phyloP scores from a whole-genome alignment of 2,888 invertebrate genomes.

The Synergus umbraculus region DNA sequence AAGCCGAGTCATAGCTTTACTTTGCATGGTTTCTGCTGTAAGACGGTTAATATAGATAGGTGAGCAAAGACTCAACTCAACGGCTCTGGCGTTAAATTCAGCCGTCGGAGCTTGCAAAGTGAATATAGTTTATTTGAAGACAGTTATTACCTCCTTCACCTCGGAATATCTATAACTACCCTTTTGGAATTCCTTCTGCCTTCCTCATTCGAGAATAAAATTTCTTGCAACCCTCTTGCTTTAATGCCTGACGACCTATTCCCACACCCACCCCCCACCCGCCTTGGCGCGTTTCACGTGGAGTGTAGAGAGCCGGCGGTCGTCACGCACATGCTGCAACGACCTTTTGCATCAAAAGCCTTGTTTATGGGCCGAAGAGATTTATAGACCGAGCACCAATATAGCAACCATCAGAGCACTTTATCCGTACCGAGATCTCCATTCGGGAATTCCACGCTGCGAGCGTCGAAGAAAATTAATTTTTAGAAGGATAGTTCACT shows the following conservation, averaged over 20 bases:
- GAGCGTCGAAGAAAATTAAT: slow-evolving; percentile 62
- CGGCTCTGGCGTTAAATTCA: slow-evolving; percentile 68
- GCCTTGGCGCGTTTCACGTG: slow-evolving; percentile 42
- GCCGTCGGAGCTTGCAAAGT: slow-evolving; percentile 63
- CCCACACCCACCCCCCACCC: slow-evolving; percentile 46
- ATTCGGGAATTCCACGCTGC: slow-evolving; percentile 48
- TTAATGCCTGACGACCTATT: neutral
- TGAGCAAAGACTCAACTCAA: slow-evolving; percentile 47
- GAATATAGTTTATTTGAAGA: neutral
- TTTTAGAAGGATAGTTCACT: slow-evolving; percentile 47
- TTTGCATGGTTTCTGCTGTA: neutral
- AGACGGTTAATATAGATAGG: slow-evolving; percentile 21
- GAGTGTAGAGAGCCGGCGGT: slow-evolving; percentile 54
- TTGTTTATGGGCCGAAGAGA: slow-evolving; percentile 71
- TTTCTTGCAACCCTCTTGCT: slow-evolving; percentile 34
- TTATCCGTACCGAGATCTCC: slow-evolving; percentile 62
- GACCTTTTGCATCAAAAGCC: slow-evolving; percentile 74
- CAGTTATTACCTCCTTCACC: slow-evolving; percentile 24
- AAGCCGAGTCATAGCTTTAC: slow-evolving; percentile 51
- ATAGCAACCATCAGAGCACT: slow-evolving; percentile 61
- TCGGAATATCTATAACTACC: neutral
- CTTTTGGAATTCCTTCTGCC: neutral
- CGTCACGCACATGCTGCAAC: slow-evolving; percentile 76
- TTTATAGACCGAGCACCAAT: slow-evolving; percentile 65
- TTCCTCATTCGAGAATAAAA: neutral